Conservation (phyloP, 2,113 vertebrate genomes). For the Hypomesus transpacificus region DNA sequence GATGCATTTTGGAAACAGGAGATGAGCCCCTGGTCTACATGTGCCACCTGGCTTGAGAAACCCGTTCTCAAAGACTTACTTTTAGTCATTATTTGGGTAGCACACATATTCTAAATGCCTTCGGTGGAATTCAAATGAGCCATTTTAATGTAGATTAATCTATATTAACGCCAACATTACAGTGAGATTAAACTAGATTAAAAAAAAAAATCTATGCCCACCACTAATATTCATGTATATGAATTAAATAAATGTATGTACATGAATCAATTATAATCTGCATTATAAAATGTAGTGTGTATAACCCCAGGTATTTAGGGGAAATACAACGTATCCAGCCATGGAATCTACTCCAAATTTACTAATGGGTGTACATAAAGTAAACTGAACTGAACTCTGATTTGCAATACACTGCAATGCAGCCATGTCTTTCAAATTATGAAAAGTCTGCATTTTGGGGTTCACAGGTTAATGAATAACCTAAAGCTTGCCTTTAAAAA, state of each 20-base stretch:
- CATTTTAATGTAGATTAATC: no score
- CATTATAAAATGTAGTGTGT: slow-evolving; percentile 52
- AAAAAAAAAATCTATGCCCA: no score
- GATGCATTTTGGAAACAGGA: no score
- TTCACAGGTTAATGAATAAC: slow-evolving; percentile 30
- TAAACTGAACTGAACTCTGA: slow-evolving; percentile 20
- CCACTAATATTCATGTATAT: no score
- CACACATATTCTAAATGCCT: no score
- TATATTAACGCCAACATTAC: no score
- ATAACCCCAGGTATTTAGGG: slow-evolving; percentile 22
- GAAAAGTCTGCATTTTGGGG: slow-evolving; percentile 34
- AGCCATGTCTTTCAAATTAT: slow-evolving; percentile 35
- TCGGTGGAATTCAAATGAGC: no score
- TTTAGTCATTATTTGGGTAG: no score
- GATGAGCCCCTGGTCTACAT: no score
- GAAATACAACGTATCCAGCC: slow-evolving; percentile 32
- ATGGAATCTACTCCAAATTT: slow-evolving; percentile 1
- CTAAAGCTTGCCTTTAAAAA: slow-evolving; percentile 34
- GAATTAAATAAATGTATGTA: slow-evolving; percentile 37
- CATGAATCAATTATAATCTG: slow-evolving; percentile 61
- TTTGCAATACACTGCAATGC: slow-evolving; percentile 34
- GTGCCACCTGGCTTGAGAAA: no score
- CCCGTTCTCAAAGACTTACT: no score
- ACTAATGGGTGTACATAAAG: background rate
- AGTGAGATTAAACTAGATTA: no score